Evolutionary conservation across 2,797 vertebrate species (phyloP), one percentile per base, ranked within the genome.

Genomic region (Balearica regulorum): DNA sequence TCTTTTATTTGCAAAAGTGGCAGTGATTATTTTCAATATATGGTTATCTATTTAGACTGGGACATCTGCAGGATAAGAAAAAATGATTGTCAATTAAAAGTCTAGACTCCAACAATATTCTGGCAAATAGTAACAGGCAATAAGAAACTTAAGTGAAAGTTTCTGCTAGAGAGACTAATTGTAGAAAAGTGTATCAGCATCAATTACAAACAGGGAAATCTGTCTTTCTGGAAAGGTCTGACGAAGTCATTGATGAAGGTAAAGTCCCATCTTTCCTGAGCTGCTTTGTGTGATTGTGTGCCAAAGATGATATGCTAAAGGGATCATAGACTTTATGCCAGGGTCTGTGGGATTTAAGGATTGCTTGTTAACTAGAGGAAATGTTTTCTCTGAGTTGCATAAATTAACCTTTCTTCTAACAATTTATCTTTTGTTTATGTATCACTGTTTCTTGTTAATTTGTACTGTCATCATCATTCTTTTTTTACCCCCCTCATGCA

Each of bases 351-450:
- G 80, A 66, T 91, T 93, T 93, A 60, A 84, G 77, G 75, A 48
- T 93, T 78, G 61, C 83, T 83, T 82, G 73, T 90, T 91, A 94
- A 84, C 61, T 53, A 49, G 88, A 86, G 57, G 85, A 87, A 28
- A 14, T 79, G 91, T 92, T 87, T 92, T 31, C 51, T 85, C 82
- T 37, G 57, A 83, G 41, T 91, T 93, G 91, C 84, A 91, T 96
- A 94, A 94, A 93, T 96, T 94, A 96, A 93, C 91, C 79, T 97
- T 95, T 96, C 71, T 94, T 78, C 49, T 90, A 92, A 95, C 89
- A 96, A 92, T 94, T 96, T 57, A 58, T 77, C 80, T 95, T 93
- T 93, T 96, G 93, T 96, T 95, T 94, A n/a, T 94, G 11, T 91
- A 58, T 88, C 90, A 51, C 70, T 90, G 79, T 87, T 94, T 53